Evolutionary conservation across 1,140 invertebrate species (phyloP), one percentile per base, ranked within the genome.

Genomic region (Formica exsecta): DNA sequence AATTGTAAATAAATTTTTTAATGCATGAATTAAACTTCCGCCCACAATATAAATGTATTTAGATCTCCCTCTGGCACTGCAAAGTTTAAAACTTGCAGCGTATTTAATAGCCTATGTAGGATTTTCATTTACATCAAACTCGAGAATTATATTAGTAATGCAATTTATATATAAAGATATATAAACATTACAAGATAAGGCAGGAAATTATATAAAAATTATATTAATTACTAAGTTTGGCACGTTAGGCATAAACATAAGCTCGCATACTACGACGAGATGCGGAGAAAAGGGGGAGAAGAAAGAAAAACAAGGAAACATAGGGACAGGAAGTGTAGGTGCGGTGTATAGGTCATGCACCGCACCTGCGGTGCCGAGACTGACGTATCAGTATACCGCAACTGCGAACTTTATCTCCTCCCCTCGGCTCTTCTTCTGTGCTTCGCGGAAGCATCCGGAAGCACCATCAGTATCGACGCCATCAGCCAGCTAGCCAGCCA

Each of bases 311-410:
- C 22, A 13, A 38, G 4, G 22, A 25, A 70, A 22, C 19, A 61
- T 44, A 70, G 73, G 61, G 68, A 48, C 68, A 73, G 29, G 41
- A 64, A 41, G 65, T 19, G 71, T 38, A 75, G 54, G 54, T 65
- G 16, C 62, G 44, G 44, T 54, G 70, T 57, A 73, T 76, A 74
- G 86, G 76, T 86, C 77, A 80, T 90, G 68, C 80, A 65, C 11
- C 11, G 61, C 92, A 92, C 92, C 92, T 92, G 92, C 57, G 87
- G 80, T 91, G 89, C 44, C 87, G 75, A 80, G 86, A 54, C 76
- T 88, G 88, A 81, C 84, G 87, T 92, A 91, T 92, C 91, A 91
- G 91, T 91, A 90, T 91, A 90, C 88, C 86, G 89, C 89, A 19
- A 51, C 48, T 71, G 51, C 65, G 64, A 93, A 93, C 92, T 92